Conservation (phyloP, 2,113 vertebrate genomes). For the Balaenoptera acutorostrata region DNA sequence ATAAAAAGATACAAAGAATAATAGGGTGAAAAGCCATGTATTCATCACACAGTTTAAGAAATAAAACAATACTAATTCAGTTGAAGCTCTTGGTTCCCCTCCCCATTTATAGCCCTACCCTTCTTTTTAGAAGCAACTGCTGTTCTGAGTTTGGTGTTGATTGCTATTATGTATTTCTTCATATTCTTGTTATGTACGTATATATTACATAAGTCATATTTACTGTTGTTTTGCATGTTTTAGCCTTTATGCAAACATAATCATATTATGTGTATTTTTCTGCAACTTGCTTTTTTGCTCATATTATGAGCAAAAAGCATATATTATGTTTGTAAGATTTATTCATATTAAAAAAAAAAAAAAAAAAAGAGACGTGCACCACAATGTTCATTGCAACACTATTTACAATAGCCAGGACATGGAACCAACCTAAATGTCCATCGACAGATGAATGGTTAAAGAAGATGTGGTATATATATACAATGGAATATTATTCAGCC, state of each 20-base stretch:
- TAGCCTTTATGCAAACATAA: not conserved
- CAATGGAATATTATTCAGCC: too few species aligned
- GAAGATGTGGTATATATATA: too few species aligned
- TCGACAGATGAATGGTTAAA: too few species aligned
- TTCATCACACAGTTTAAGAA: not conserved
- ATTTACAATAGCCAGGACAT: too few species aligned
- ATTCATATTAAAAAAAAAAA: not conserved
- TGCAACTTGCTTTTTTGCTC: not conserved
- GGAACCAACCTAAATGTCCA: too few species aligned
- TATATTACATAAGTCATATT: not conserved
- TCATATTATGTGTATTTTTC: not conserved
- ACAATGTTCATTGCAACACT: too few species aligned
- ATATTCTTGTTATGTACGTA: not conserved
- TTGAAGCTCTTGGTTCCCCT: not conserved
- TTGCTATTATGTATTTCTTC: not conserved
- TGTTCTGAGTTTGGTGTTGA: not conserved
- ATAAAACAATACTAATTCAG: not conserved
- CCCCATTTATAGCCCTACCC: not conserved
- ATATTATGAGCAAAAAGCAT: not conserved
- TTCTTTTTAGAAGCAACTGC: not conserved
- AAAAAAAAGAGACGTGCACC: too few species aligned
- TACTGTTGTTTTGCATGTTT: not conserved
- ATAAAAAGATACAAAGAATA: not conserved
- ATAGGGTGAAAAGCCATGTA: not conserved
- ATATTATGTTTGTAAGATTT: not conserved